Evolutionary conservation across 2,113 vertebrate genomes (phyloP).

Genomic region (Phylloscopus whistleri): DNA sequence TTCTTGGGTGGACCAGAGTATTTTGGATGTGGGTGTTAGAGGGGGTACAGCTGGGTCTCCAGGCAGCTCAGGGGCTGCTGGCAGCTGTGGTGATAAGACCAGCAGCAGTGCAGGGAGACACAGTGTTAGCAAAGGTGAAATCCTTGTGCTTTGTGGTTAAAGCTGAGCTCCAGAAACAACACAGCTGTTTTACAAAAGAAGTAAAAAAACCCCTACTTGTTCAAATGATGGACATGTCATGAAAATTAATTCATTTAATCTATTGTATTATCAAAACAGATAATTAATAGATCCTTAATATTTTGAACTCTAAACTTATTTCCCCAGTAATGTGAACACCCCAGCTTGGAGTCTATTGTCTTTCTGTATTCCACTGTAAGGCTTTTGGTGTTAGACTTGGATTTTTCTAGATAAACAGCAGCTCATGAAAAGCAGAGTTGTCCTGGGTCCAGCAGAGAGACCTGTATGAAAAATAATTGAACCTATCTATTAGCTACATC

Average conservation of each 20-base stretch:
- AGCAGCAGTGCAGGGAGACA: neutral
- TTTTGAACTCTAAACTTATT: neutral
- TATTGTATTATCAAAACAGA: neutral
- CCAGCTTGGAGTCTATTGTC: neutral
- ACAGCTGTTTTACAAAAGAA: neutral
- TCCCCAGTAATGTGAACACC: neutral
- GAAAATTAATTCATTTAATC: neutral
- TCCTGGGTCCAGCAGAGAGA: neutral
- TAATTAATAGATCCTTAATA: neutral
- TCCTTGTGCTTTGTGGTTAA: neutral
- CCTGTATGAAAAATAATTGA: neutral
- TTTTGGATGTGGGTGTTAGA: neutral
- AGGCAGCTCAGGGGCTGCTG: neutral
- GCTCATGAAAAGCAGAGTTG: neutral
- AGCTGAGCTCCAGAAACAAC: neutral
- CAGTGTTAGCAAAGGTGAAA: accelerated
- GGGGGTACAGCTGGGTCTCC: accelerated
- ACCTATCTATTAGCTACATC: neutral
- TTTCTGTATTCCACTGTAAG: neutral
- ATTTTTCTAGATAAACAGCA: neutral
- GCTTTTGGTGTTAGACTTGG: neutral
- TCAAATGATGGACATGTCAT: neutral
- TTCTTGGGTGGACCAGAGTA: accelerated
- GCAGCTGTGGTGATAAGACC: neutral
- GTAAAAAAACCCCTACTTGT: neutral